Percentiles rank a stretch among this genome's conserved stretches.
Evolutionary conservation across 2,888 invertebrate species (phyloP).

Genomic region (Tipula unca): DNA sequence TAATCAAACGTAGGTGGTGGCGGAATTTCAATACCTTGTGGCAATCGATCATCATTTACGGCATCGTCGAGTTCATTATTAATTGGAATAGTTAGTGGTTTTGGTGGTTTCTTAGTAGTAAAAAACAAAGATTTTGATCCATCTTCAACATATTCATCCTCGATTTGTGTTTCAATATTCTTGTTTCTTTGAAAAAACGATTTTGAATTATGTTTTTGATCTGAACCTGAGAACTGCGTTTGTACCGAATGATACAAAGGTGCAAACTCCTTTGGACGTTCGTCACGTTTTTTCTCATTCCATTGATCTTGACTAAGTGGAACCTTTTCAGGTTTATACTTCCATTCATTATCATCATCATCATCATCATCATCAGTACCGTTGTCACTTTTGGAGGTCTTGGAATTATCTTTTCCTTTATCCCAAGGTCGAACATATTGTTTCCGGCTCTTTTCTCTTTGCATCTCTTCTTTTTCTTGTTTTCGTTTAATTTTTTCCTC

Average conservation of each 20-base stretch:
- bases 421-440: conserved; percentile 57
- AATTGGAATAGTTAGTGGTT: conserved; percentile 24
- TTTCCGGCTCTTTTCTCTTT: conserved; percentile 40
- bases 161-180: conserved; percentile 41
- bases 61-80: conserved; percentile 19
- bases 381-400: conserved; percentile 36
- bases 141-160: conserved; percentile 31
- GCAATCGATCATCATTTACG: conserved; percentile 19
- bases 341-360: conserved; percentile 31
- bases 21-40: conserved; percentile 48
- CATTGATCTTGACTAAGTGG: conserved; percentile 41
- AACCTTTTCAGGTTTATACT: conserved; percentile 35
- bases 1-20: conserved; percentile 60
- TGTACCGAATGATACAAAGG: conserved; percentile 43
- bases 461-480: conserved; percentile 34
- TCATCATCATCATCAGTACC: conserved; percentile 23
- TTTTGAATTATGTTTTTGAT: conserved; percentile 18
- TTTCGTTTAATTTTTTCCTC: conserved; percentile 31
- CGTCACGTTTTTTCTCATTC: conserved; percentile 55
- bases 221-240: background rate
- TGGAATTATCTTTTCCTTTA: conserved; percentile 44
- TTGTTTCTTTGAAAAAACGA: conserved; percentile 30
- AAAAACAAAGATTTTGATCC: conserved; percentile 33
- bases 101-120: conserved; percentile 31
- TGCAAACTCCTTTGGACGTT: conserved; percentile 69